Evolutionary conservation across 1,140 invertebrate genomes (phyloP), one percentile per base, ranked within the genome.

Genomic region (Zophobas atratus): DNA sequence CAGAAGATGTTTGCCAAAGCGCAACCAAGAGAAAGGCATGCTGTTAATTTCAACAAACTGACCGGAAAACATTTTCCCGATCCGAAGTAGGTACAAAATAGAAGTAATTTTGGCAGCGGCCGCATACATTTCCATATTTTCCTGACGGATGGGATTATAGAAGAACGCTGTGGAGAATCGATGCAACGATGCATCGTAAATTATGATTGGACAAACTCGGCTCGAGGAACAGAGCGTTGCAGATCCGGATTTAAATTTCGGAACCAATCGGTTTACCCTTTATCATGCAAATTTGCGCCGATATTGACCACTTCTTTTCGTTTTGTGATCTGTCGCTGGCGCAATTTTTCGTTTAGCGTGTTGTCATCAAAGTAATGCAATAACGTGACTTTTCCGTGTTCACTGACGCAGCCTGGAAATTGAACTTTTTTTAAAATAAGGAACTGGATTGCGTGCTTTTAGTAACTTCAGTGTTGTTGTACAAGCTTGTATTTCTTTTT

Each of bases 1-100:
- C 60, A 67, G 60, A 67, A 67, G 60, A 67, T 67, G 60, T 67
- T 67, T 67, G 60, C 60, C 39, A 67, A 67, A 67, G 60, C 60
- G 60, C 60, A 43, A n/a, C 33, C 38, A 67, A 67, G 60, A 67
- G 60, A 67, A 67, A 67, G 60, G 60, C 57, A 63, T 63, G 57
- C 57, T 63, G 60, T 67, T 67, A 67, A 67, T 67, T 67, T 67
- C 39, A 5, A 41, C 60, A 67, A 67, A 67, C 60, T 67, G 60
- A 67, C 60, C 60, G 60, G 60, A 67, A 67, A 67, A 67, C 57
- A 63, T 63, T 39, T 63, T 32, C 35, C 35, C n/a, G 60, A 60
- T 60, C 33, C 4, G 55, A 60, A 67, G n/a, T 67, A 67, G 60
- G 60, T 67, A 67, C 60, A 67, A 67, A 67, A 67, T 67, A 67